Base-by-base conservation (phyloP, 2,113 vertebrate genomes). In the Crotalus horridus region DNA sequence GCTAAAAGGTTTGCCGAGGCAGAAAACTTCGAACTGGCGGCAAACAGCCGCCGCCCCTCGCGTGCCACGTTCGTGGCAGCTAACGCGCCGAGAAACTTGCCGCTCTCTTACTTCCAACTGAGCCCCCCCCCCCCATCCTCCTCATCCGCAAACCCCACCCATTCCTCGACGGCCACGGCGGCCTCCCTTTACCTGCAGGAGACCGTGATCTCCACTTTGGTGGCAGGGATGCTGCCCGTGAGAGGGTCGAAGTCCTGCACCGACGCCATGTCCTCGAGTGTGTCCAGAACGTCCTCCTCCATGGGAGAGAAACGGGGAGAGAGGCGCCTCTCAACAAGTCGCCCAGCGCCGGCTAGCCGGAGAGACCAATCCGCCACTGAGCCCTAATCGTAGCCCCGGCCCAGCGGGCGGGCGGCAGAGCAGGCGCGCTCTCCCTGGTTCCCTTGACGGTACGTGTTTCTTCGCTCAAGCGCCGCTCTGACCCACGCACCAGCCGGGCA, bases 161-260 rank as follows among this genome's bases (percentile, higher is more conserved):
- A 59, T 29, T 46, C 48, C n/a, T n/a, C 48, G 13, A 24, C 56
- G 8, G 4, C 12, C 6, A 7, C 15, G 9, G 8, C 46, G 56
- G 24, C 88, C 4, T 12, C 48, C 87, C 94, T 94, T 94, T 95
- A 98, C 99, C 99, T 99, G 98, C 99, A 99, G 74, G 99, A 99
- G 92, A 99, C 99, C 48, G 98, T 99, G 96, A 99, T 97, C 96
- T 99, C 99, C 96, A 99, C 99, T 96, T 99, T 99, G 93, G 99
- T 99, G 95, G 98, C 98, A 29, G 99, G 99, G 94, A 99, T 98
- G 96, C 98, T 98, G 93, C 98, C 98, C 88, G 97, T 98, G 96
- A 99, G 97, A 90, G 98, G 98, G 95, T 99, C 98, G 97, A 99
- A 98, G 96, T 98, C 98, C 95, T 98, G 98, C 96, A 98, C 97